phyloP scores from a whole-genome alignment of 2,113 vertebrate species.

The Clarias magur region DNA sequence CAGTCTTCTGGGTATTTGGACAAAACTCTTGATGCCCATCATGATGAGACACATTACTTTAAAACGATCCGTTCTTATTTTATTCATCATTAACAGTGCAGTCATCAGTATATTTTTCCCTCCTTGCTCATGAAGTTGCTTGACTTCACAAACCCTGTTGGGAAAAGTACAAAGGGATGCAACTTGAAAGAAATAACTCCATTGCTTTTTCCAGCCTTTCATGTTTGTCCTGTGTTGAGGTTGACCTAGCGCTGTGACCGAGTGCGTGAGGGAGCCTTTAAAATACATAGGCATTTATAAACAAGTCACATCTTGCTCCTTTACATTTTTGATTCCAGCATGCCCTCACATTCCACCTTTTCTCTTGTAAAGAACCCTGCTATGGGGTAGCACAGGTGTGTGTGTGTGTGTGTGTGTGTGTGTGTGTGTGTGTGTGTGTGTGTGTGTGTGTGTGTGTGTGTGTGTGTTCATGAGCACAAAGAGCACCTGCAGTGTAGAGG shows the following conservation, averaged over 20 bases:
- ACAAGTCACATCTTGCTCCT: slow-evolving; percentile 29
- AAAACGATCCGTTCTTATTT: background rate
- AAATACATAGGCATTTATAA: background rate
- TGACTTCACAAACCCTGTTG: background rate
- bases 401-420: slow-evolving; percentile 36
- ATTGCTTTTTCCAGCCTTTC: background rate
- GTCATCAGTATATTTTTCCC: background rate
- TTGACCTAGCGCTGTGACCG: background rate
- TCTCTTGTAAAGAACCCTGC: background rate
- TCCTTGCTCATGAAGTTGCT: too few species aligned
- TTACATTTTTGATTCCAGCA: background rate
- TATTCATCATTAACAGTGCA: background rate
- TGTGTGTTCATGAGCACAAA: background rate
- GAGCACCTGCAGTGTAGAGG: slow-evolving; percentile 7
- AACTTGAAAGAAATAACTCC: background rate
- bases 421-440: slow-evolving; percentile 23
- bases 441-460: slow-evolving; percentile 9
- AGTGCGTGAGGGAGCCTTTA: background rate
- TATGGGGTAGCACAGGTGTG: slow-evolving; percentile 22
- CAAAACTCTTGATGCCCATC: background rate
- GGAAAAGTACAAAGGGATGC: background rate
- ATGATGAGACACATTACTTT: background rate
- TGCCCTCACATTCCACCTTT: background rate
- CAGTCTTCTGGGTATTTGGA: background rate
- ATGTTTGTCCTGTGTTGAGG: background rate